A percentile compares a stretch with the other conserved stretches of the same genome.
These are phyloP conservation scores for Dallia pectoralis DNA, from an alignment of 2,797 vertebrate species.

Conservation along the genomic window DNA sequence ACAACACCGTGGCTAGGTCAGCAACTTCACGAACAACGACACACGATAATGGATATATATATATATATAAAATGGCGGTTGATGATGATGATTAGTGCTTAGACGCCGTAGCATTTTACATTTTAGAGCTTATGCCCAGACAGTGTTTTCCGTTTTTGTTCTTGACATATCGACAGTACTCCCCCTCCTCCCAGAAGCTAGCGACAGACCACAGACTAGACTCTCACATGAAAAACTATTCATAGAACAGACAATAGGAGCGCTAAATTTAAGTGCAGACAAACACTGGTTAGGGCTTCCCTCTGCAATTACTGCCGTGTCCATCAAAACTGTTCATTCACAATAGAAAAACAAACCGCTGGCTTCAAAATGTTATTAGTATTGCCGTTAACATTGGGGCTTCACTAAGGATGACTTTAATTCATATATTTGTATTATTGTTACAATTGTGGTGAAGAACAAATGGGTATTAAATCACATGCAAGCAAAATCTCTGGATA, in stretches of 20 bases:
- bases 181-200: constrained; percentile 14
- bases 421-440: not conserved
- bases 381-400: not conserved
- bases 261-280: constrained; percentile 7
- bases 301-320: not conserved
- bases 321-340: not conserved
- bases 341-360: not conserved
- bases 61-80: not conserved
- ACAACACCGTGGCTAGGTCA: constrained; percentile 13
- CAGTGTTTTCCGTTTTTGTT: not conserved
- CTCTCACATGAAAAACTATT: constrained; percentile 8
- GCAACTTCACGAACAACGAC: not conserved
- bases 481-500: not conserved
- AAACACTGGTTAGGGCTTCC: constrained; percentile 11
- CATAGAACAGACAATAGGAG: constrained; percentile 10
- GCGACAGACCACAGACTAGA: constrained; percentile 37
- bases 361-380: not conserved
- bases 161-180: not conserved
- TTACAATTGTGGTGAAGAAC: not conserved
- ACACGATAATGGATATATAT: not conserved
- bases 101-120: not conserved
- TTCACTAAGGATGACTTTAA: not conserved
- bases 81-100: not conserved
- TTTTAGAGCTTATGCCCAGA: not conserved
- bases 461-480: not conserved